Evolutionary conservation across 2,113 vertebrate species (phyloP), one percentile per base, ranked within the genome.

Genomic region (Dasyprocta punctata): DNA sequence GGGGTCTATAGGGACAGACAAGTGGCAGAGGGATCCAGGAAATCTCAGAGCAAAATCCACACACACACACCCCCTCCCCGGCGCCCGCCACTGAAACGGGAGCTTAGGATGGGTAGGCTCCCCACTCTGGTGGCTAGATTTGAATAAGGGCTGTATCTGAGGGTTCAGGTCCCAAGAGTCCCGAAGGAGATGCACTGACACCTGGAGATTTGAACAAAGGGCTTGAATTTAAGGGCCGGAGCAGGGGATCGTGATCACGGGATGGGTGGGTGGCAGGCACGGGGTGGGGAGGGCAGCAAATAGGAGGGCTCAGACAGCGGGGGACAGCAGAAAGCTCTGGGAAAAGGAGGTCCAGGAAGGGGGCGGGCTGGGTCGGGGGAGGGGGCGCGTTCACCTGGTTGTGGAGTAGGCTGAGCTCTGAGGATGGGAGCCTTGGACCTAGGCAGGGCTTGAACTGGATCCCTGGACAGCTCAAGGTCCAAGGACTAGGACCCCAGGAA

Each of bases 131-230:
- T 4, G 63, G 38, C 93, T 77, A 38, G 36, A 69, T 69, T 56
- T 38, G 71, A 94, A 69, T 24, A 75, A 14, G 80, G 60, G 80
- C 47, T 52, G 82, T 69, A 52, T 54, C 36, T 26, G 78, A 56
- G 67, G 69, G 77, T 49, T 87, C 47, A 19, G 38, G 63, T 78
- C 89, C 77, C 58, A 87, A 69, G 75, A 86, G 54, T 78, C 94
- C 75, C 82, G 24, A 19, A 58, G 78, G 41, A 82, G 71, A n/a
- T 71, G 80, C 61, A 14, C 3, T 3, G 65, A 83, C 28, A 90
- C 8, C 58, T 61, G 71, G 20, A 61, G 85, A 96, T n/a, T n/a
- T n/a, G n/a, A 61, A 80, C 86, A 84, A 90, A 95, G 67, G 73
- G 85, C n/a, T 78, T 38, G 81, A 47, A 81, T 56, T 41, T 36